Conservation (phyloP, 2,888 invertebrate genomes). For the Trileptium ribeirensis region DNA sequence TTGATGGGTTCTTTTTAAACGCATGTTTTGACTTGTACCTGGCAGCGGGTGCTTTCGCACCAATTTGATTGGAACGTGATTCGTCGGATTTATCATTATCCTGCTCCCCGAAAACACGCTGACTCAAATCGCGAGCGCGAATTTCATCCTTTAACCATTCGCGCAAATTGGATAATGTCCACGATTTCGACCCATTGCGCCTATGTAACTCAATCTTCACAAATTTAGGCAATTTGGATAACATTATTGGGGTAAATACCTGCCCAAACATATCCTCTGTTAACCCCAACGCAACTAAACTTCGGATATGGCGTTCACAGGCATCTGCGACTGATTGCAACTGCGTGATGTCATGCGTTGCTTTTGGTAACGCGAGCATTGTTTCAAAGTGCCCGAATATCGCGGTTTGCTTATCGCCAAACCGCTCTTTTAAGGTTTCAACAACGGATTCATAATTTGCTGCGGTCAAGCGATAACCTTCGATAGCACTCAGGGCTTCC, state of each 20-base stretch:
- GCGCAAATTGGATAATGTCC: no score
- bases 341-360: background rate
- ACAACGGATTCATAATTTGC: background rate
- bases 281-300: background rate
- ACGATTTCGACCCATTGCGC: no score
- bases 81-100: no score
- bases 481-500: background rate
- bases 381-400: background rate
- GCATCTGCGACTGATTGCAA: background rate
- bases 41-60: background rate
- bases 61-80: no score
- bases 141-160: conserved; percentile 10
- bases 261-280: background rate
- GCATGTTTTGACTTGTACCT: background rate
- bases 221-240: background rate
- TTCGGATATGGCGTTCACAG: background rate
- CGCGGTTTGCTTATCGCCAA: background rate
- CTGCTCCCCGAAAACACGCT: background rate
- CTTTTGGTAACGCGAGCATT: background rate
- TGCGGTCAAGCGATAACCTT: background rate
- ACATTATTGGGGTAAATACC: background rate
- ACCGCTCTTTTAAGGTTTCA: background rate
- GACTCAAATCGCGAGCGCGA: background rate
- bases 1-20: background rate
- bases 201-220: no score